Base-by-base conservation (phyloP, 1,140 invertebrate genomes). In the Drosophila arizonae region DNA sequence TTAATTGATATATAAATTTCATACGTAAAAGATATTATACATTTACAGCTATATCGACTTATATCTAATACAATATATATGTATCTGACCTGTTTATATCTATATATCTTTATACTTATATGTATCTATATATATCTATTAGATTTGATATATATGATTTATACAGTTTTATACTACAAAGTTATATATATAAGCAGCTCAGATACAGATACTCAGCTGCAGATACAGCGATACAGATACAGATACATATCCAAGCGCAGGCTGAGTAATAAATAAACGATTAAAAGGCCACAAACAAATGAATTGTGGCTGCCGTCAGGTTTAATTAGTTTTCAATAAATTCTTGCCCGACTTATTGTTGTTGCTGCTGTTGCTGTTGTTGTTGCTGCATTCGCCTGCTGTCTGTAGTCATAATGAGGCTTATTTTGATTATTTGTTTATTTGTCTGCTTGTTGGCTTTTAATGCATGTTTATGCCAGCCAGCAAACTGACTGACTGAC, bases 351-450 rank as follows among this genome's bases (percentile, higher is more conserved):
- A 70, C 17, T 62, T 50, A n/a, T 45, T 56, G 33, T 33, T 33
- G 33, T 9, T 33, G 33, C 9, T 33, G 33, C 2, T 33, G 33
- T 9, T 33, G 17, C 50, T 50, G 24, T 45, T 56, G n/a, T 43
- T 64, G 68, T 63, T 70, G 74, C 33, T 64, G 60, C 50, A 62
- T 62, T 28, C 28, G 60, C 46, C 43, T 62, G 51, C 71, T 71
- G 62, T 58, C 71, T 73, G 81, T 75, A 72, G 75, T 76, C 78
- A 76, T 86, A 86, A 86, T 86, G 82, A 81, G 81, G 71, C 81
- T 86, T 86, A 86, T 86, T 76, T 77, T 67, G 65, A 87, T 86
- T 86, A 86, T 87, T 86, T 86, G 82, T 86, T 86, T 86, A 50
- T 72, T 57, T 73, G 36, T 50, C 72, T 60, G 57, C 21, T 5